Evolutionary conservation across 1,140 invertebrate genomes (phyloP).

Genomic region (Ceratina australensis): DNA sequence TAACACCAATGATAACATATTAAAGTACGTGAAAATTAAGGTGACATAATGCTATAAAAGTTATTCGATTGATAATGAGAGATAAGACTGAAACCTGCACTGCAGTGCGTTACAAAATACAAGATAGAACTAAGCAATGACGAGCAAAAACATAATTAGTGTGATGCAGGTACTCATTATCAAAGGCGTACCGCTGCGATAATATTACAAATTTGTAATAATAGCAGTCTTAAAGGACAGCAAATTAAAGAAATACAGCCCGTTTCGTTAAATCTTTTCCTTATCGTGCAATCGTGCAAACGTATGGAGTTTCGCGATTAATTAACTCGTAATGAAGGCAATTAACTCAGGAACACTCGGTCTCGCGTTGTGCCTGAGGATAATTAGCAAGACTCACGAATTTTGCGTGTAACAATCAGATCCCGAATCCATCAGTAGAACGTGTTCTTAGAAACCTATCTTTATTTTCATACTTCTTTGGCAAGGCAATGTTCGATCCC

Average conservation of each 20-base stretch:
- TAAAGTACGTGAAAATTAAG: too few species aligned
- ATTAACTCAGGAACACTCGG: slow-evolving; percentile 24
- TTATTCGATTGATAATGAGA: too few species aligned
- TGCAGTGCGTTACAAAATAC: not conserved
- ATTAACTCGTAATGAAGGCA: slow-evolving; percentile 11
- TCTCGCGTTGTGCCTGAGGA: not conserved
- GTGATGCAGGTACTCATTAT: not conserved
- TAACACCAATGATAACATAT: too few species aligned
- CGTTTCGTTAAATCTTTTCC: not conserved
- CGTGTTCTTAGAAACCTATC: not conserved
- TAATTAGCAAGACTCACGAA: slow-evolving; percentile 15
- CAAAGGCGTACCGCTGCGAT: not conserved
- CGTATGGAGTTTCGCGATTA: not conserved
- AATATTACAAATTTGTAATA: not conserved
- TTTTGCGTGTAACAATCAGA: not conserved
- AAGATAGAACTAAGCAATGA: not conserved
- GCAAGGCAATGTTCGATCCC: too few species aligned
- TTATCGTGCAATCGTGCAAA: slow-evolving; percentile 22
- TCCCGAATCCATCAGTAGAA: not conserved
- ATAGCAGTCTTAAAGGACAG: not conserved
- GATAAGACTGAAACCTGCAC: too few species aligned
- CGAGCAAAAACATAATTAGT: not conserved
- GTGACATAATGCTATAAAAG: too few species aligned
- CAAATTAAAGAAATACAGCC: not conserved
- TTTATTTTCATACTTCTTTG: not conserved